phyloP scores from a whole-genome alignment of 1,140 invertebrate species.

The Whitmania pigra region DNA sequence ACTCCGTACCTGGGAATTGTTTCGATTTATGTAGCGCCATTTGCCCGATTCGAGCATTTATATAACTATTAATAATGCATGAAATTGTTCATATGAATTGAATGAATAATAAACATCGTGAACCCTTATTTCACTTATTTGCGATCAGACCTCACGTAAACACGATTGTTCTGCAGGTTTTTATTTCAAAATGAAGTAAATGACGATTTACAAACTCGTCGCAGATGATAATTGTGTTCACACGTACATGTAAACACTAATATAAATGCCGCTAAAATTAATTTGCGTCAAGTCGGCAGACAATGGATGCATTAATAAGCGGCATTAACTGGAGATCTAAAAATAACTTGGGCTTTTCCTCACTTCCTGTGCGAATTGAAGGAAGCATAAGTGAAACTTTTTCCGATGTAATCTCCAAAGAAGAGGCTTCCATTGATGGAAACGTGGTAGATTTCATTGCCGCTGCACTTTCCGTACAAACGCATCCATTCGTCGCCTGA shows the following conservation, averaged over 20 bases:
- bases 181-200: too few relatives aligned
- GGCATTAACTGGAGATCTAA: too few relatives aligned
- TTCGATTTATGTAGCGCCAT: background rate
- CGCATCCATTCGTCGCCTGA: conserved; percentile 93
- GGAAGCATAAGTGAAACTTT: conserved; percentile 94
- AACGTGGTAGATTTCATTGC: conserved; percentile 98
- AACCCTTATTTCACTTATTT: too few relatives aligned
- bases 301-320: too few relatives aligned
- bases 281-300: too few relatives aligned
- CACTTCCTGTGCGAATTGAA: conserved; percentile 96
- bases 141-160: too few relatives aligned
- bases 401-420: conserved; percentile 94
- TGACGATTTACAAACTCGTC: too few relatives aligned
- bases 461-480: conserved; percentile 88
- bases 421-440: conserved; percentile 82
- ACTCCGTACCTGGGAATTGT: conserved; percentile 69
- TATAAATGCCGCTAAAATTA: background rate
- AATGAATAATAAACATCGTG: too few relatives aligned
- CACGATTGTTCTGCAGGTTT: too few relatives aligned
- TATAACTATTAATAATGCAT: too few relatives aligned
- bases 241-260: background rate
- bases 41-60: background rate
- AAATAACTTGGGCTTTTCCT: conserved; percentile 33
- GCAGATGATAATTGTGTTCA: too few relatives aligned
- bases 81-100: too few relatives aligned